Percentiles rank a stretch among this genome's conserved stretches.
These are phyloP conservation scores for Sphaeridia pumilis DNA, from an alignment of 2,888 invertebrate species.

Conservation along the genomic window DNA sequence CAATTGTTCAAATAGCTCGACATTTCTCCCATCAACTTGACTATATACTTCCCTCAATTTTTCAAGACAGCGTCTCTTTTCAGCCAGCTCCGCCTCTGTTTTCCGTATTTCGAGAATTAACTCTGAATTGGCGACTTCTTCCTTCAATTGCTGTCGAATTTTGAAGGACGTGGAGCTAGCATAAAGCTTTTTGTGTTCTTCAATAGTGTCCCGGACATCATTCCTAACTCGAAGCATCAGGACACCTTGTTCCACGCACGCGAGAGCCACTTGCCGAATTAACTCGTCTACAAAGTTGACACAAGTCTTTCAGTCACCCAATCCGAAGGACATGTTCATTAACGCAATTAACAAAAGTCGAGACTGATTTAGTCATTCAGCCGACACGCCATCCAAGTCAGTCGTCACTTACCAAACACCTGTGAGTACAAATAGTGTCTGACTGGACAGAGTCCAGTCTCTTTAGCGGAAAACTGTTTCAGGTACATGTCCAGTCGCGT, in stretches of 20 bases:
- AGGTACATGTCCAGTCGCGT: conserved; percentile 11
- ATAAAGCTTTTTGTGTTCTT: conserved; percentile 10
- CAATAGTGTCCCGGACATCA: conserved; percentile 10
- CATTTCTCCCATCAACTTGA: conserved; percentile 8
- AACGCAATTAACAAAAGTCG: neutral
- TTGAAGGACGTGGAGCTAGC: conserved; percentile 8
- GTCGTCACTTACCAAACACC: conserved; percentile 11
- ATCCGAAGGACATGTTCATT: too few species aligned
- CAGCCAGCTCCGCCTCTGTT: conserved; percentile 4
- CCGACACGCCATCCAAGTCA: neutral
- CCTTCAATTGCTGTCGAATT: conserved; percentile 6
- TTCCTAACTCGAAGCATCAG: conserved; percentile 10
- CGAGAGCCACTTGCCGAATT: conserved; percentile 9
- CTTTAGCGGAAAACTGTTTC: conserved; percentile 6
- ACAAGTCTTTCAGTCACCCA: too few species aligned
- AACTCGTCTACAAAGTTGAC: conserved; percentile 13
- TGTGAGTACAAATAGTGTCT: conserved; percentile 9
- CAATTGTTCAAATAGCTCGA: too few species aligned
- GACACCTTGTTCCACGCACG: conserved; percentile 7
- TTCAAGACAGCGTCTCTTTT: conserved; percentile 9
- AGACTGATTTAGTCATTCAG: neutral
- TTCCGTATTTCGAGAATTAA: conserved; percentile 10
- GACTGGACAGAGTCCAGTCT: conserved; percentile 11
- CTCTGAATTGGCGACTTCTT: conserved; percentile 6
- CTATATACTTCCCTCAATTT: conserved; percentile 8